Conservation (phyloP, 2,888 invertebrate genomes). For the Busseola fusca region DNA sequence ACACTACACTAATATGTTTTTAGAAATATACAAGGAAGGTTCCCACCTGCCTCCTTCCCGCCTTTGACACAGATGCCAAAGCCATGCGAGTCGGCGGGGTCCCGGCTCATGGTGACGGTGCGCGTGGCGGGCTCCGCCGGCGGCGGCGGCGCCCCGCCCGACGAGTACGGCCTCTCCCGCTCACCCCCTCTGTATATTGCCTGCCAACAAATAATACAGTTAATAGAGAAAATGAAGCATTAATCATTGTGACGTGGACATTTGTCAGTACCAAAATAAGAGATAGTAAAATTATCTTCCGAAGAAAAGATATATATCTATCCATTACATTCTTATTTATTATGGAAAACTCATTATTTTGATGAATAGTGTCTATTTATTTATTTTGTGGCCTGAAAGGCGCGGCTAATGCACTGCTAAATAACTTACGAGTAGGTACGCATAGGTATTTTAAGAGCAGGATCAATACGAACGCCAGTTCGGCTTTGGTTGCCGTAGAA, state of each 20-base stretch:
- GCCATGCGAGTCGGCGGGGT: constrained; percentile 94
- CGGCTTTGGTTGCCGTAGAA: constrained; percentile 1
- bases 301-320: not conserved
- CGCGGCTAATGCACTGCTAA: not conserved
- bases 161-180: constrained; percentile 88
- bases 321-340: not conserved
- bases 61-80: constrained; percentile 97
- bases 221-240: not conserved
- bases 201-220: constrained; percentile 58
- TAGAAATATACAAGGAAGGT: constrained; percentile 37
- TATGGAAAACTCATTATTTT: not conserved
- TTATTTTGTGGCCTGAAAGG: not conserved
- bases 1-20: constrained; percentile 33
- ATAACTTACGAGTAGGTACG: not conserved
- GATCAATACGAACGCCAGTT: constrained; percentile 32
- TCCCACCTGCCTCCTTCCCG: constrained; percentile 95
- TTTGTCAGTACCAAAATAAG: constrained; percentile 4
- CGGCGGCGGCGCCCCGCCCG: constrained; percentile 90
- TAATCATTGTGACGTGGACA: constrained; percentile 8
- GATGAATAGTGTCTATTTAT: not conserved
- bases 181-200: constrained; percentile 89
- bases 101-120: constrained; percentile 95
- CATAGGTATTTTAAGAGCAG: constrained; percentile 33
- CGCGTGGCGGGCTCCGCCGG: constrained; percentile 93
- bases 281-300: not conserved